These are phyloP conservation scores for Sebastes nivosus DNA, from an alignment of 2,797 vertebrate genomes.

Conservation along the genomic window DNA sequence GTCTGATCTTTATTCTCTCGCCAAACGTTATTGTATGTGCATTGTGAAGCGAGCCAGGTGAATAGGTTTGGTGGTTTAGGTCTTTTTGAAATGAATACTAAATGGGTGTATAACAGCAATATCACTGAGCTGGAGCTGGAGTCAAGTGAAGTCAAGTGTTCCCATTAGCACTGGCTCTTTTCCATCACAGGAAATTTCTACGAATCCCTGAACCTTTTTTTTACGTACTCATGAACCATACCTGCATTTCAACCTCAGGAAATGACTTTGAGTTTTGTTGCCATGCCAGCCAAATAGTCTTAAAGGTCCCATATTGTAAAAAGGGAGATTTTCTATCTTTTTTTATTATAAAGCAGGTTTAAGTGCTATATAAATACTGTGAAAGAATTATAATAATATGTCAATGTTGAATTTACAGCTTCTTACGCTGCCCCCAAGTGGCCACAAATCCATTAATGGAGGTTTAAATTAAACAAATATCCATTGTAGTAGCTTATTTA, in stretches of 20 bases:
- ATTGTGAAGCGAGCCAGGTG: background rate
- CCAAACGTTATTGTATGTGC: background rate
- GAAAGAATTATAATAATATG: background rate
- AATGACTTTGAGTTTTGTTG: background rate
- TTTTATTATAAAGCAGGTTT: too few species aligned
- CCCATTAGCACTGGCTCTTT: background rate
- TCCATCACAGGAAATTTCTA: background rate
- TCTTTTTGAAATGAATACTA: background rate
- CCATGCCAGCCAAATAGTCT: background rate
- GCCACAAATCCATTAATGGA: background rate
- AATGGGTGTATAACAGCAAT: background rate
- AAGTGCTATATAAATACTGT: too few species aligned
- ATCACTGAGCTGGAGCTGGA: background rate
- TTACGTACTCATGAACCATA: background rate
- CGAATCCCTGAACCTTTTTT: background rate
- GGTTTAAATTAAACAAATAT: background rate
- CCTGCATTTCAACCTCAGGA: background rate
- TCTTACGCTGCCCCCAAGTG: background rate
- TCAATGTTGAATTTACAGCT: background rate
- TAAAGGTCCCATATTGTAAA: too few species aligned
- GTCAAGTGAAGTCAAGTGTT: background rate
- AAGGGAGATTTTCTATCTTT: too few species aligned
- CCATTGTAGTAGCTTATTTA: background rate
- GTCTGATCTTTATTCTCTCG: background rate
- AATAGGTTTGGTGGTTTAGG: background rate